Evolutionary conservation across 2,797 vertebrate genomes (phyloP).

Genomic region (Cryptoblepharus egeriae): DNA sequence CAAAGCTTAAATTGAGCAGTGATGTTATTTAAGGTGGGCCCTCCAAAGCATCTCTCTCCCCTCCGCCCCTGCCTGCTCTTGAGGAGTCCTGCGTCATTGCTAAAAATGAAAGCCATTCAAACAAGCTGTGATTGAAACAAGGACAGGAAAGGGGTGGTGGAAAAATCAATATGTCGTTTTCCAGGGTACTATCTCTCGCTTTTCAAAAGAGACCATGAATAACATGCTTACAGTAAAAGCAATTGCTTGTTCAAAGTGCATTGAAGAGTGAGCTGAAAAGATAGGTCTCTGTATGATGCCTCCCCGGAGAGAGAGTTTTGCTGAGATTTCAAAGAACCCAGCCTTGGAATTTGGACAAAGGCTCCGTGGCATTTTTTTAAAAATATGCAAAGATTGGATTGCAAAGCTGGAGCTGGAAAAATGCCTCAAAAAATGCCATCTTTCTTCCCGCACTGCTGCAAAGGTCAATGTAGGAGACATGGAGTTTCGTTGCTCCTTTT

Average conservation of each 20-base stretch:
- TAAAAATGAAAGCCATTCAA: constrained; percentile 82
- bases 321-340: constrained; percentile 68
- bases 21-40: constrained; percentile 78
- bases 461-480: neutral
- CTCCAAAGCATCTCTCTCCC: constrained; percentile 73
- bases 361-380: constrained; percentile 50
- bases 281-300: constrained; percentile 61
- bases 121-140: constrained; percentile 78
- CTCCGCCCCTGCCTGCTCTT: neutral
- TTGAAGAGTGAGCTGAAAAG: constrained; percentile 77
- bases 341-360: constrained; percentile 56
- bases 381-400: constrained; percentile 46
- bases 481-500: neutral
- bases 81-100: constrained; percentile 76
- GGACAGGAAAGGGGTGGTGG: constrained; percentile 61
- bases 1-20: constrained; percentile 78
- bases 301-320: constrained; percentile 66
- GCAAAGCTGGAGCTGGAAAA: neutral
- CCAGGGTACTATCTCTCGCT: constrained; percentile 76
- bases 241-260: constrained; percentile 79
- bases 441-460: neutral
- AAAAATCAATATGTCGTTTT: constrained; percentile 80
- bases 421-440: neutral
- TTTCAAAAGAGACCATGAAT: constrained; percentile 81
- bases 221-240: constrained; percentile 77